Evolutionary conservation across 2,797 vertebrate genomes (phyloP).

Genomic region (Hafferia zeledoni): DNA sequence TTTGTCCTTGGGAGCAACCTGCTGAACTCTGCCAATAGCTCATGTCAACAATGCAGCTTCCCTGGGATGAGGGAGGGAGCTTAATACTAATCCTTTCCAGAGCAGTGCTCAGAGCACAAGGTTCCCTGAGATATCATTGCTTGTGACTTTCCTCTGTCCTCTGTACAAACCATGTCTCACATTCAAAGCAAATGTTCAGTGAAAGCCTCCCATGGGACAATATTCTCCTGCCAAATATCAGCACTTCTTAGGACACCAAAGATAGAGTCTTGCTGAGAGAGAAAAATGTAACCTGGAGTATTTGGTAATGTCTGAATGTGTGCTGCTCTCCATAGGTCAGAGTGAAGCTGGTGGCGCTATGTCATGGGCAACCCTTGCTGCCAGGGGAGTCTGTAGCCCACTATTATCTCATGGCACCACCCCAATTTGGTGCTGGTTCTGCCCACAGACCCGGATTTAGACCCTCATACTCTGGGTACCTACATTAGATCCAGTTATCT

Average conservation of each 20-base stretch:
- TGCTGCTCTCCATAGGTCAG: neutral
- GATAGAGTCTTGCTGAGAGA: neutral
- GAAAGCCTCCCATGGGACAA: neutral
- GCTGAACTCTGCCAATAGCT: neutral
- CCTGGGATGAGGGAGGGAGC: neutral
- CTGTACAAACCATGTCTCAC: neutral
- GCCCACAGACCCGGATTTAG: fast-evolving
- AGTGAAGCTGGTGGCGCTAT: neutral
- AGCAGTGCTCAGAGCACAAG: neutral
- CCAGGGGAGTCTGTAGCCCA: neutral
- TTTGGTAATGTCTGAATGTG: neutral
- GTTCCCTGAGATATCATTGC: neutral
- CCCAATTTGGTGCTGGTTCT: neutral
- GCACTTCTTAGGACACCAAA: neutral
- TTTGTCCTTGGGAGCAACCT: neutral
- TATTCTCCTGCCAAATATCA: slow-evolving; percentile 17
- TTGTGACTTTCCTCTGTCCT: neutral
- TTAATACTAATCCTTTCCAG: neutral
- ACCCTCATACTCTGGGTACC: neutral
- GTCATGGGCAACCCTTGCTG: neutral
- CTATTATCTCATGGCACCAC: neutral
- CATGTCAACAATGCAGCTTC: neutral
- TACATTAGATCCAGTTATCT: neutral
- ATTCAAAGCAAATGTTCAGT: neutral
- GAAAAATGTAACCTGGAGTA: neutral